phyloP scores from a whole-genome alignment of 2,113 vertebrate genomes.

The Amblyopsis rosae region DNA sequence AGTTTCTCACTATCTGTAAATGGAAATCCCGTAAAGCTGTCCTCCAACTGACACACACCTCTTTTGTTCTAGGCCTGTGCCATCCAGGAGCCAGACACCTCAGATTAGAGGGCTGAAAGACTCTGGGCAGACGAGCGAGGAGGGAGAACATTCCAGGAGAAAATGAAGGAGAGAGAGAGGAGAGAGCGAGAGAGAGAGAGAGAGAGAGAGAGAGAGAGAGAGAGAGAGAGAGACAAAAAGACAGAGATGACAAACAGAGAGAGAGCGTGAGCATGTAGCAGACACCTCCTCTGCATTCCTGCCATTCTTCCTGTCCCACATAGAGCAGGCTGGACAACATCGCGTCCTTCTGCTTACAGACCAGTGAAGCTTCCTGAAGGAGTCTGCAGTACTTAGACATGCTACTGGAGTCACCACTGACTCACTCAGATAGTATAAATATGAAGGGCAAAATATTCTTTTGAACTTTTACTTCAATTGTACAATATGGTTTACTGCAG shows the following conservation, averaged over 20 bases:
- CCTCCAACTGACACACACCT: not conserved
- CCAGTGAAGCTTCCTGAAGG: too few relatives aligned
- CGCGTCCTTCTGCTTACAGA: too few relatives aligned
- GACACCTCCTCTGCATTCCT: too few relatives aligned
- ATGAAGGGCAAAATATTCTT: too few relatives aligned
- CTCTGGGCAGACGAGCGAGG: constrained; percentile 6
- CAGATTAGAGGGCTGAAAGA: constrained; percentile 18
- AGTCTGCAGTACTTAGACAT: too few relatives aligned
- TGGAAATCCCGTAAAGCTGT: constrained; percentile 20
- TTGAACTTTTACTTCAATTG: too few relatives aligned
- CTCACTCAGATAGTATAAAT: too few relatives aligned
- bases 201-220: constrained; percentile 8
- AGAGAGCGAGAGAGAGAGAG: not conserved
- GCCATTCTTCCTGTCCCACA: too few relatives aligned
- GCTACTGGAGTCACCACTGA: too few relatives aligned
- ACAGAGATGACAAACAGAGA: not conserved
- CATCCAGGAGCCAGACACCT: constrained; percentile 13
- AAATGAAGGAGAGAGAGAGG: not conserved
- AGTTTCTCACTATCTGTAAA: not conserved
- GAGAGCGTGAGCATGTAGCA: too few relatives aligned
- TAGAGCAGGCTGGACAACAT: too few relatives aligned
- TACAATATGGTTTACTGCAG: too few relatives aligned
- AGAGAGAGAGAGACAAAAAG: not conserved
- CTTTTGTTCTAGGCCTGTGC: constrained; percentile 18
- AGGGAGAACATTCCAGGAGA: constrained; percentile 6